phyloP scores from a whole-genome alignment of 2,113 vertebrate genomes.

The Thalassarche chlororhynchos region DNA sequence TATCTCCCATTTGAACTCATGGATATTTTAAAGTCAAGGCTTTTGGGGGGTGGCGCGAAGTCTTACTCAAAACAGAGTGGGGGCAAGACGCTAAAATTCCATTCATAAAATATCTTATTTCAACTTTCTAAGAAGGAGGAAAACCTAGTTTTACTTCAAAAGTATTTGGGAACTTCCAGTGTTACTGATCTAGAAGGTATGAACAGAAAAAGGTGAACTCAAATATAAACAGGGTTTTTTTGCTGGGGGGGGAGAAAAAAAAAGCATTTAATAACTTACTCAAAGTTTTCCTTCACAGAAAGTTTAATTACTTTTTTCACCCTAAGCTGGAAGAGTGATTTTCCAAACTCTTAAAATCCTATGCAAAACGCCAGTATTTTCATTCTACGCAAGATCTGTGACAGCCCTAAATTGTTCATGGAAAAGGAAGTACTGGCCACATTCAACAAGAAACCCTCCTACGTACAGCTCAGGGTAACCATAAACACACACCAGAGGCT shows the following conservation, averaged over 20 bases:
- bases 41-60: neutral
- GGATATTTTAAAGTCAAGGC: neutral
- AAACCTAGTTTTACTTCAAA: neutral
- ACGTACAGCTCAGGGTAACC: neutral
- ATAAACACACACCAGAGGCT: neutral
- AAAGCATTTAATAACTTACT: neutral
- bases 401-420: neutral
- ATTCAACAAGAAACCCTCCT: neutral
- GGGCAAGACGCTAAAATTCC: neutral
- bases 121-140: neutral
- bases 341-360: neutral
- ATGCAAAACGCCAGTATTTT: neutral
- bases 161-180: neutral
- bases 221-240: neutral
- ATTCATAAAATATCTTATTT: neutral
- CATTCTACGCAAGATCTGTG: neutral
- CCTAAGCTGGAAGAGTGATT: neutral
- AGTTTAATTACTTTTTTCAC: neutral
- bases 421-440: neutral
- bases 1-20: neutral
- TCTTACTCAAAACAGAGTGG: neutral
- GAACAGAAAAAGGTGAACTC: neutral
- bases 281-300: neutral
- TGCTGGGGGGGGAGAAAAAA: neutral
- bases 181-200: neutral